Evolutionary conservation across 1,140 invertebrate genomes (phyloP), one percentile per base, ranked within the genome.

Genomic region (Alviniconcha marisindica): DNA sequence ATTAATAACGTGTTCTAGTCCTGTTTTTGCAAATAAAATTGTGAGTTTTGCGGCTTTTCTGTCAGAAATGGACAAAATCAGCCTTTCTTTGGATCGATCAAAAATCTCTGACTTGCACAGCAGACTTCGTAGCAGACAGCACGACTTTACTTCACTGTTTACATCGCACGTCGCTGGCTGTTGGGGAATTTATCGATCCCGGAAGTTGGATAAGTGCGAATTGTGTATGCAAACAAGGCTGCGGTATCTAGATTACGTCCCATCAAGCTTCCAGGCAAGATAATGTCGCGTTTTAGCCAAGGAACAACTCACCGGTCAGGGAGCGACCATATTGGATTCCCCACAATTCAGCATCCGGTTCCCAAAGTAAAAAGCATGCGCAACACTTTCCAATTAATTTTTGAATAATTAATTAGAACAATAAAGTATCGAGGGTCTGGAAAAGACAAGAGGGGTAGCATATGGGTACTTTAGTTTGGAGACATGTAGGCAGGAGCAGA

Each of bases 391-490:
- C 89, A 90, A 91, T 90, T 91, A 90, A 91, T 89, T 90, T 90
- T 86, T 90, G 90, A 91, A 91, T 91, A 90, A 91, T 91, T 91
- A 91, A 91, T 91, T 90, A 90, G 90, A 86, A 84, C 89, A 90
- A 90, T 90, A 90, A 90, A 91, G 89, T 89, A 89, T 90, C 89
- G 85, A 83, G 51, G 28, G 24, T 18, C n/a, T n/a, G n/a, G 21
- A 54, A 24, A n/a, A 31, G 24, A n/a, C n/a, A 36, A 79, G 56
- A 33, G n/a, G 33, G 33, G 31, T 31, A 54, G 12, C 48, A 79
- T 38, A 36, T 66, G 28, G 74, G 79, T 66, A 63, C 28, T 38
- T 42, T 73, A 40, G 10, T 28, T 54, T 71, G 60, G 42, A 74
- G 28, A 12, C 42, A 31, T 82, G 63, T 28, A 28, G 31, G 42